Evolutionary conservation across 1,140 invertebrate genomes (phyloP).

Genomic region (Drosophila equinoxialis): DNA sequence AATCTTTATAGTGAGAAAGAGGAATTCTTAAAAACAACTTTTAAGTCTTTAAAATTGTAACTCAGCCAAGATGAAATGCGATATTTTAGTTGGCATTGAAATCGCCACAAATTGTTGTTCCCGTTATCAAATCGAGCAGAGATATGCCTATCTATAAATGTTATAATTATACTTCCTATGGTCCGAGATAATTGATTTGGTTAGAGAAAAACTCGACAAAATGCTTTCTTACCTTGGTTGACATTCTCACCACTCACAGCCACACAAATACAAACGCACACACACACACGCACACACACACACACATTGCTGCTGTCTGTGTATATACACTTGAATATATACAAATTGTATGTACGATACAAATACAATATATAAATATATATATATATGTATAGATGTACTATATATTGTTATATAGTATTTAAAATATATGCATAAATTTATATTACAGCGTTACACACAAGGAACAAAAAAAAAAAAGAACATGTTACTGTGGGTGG

Average conservation of each 20-base stretch:
- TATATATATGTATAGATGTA: conserved; percentile 29
- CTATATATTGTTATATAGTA: conserved; percentile 40
- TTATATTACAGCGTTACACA: conserved; percentile 47
- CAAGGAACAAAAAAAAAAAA: neutral
- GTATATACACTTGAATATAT: conserved; percentile 36
- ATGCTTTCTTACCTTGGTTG: too few relatives aligned
- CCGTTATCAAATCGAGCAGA: too few relatives aligned
- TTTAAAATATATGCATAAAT: conserved; percentile 7
- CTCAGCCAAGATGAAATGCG: too few relatives aligned
- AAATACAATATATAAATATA: conserved; percentile 5
- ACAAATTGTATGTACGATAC: conserved; percentile 14
- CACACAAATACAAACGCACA: conserved; percentile 10
- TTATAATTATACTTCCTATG: too few relatives aligned
- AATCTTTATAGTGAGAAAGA: too few relatives aligned
- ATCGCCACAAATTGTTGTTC: too few relatives aligned
- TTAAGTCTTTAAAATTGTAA: too few relatives aligned
- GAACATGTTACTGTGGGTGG: conserved; percentile 38
- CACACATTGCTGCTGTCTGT: conserved; percentile 27
- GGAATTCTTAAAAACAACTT: too few relatives aligned
- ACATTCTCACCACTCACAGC: neutral
- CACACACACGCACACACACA: conserved; percentile 3
- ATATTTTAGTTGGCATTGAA: too few relatives aligned
- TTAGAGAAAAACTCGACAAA: too few relatives aligned
- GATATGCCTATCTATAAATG: too few relatives aligned
- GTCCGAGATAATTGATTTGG: too few relatives aligned